phyloP scores from a whole-genome alignment of 2,888 invertebrate species.

The Elegia similella region DNA sequence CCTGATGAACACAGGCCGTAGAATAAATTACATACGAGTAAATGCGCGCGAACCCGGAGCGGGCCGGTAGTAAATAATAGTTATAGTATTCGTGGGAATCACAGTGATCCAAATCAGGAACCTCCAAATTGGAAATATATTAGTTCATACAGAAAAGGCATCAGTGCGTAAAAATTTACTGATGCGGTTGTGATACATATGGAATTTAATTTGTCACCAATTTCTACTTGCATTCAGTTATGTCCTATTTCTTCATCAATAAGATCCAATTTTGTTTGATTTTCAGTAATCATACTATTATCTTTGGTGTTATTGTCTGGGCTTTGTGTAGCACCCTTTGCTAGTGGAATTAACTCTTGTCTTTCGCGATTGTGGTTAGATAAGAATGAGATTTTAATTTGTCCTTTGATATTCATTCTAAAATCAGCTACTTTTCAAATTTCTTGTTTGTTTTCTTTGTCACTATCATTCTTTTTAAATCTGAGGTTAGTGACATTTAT shows the following conservation, averaged over 20 bases:
- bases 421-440: conserved; percentile 12
- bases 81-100: conserved; percentile 51
- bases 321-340: conserved; percentile 68
- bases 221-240: conserved; percentile 19
- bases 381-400: conserved; percentile 67
- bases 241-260: conserved; percentile 21
- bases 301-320: conserved; percentile 46
- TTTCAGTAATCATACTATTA: conserved; percentile 17
- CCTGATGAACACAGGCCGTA: too few species aligned
- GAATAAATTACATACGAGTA: too few species aligned
- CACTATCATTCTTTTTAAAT: background rate
- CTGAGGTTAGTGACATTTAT: background rate
- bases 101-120: conserved; percentile 37
- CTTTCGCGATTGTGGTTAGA: conserved; percentile 67
- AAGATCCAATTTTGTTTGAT: conserved; percentile 34
- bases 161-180: conserved; percentile 73
- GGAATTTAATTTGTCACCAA: conserved; percentile 44
- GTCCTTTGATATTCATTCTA: conserved; percentile 38
- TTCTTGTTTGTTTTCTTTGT: conserved; percentile 4
- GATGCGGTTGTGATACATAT: conserved; percentile 61
- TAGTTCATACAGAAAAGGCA: conserved; percentile 63
- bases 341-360: conserved; percentile 68
- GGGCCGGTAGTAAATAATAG: background rate
- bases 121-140: conserved; percentile 55
- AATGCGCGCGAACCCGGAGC: too few species aligned